Percentiles rank a stretch among this genome's conserved stretches.
Evolutionary conservation across 1,140 invertebrate genomes (phyloP).

Genomic region (Bombus consobrinus): DNA sequence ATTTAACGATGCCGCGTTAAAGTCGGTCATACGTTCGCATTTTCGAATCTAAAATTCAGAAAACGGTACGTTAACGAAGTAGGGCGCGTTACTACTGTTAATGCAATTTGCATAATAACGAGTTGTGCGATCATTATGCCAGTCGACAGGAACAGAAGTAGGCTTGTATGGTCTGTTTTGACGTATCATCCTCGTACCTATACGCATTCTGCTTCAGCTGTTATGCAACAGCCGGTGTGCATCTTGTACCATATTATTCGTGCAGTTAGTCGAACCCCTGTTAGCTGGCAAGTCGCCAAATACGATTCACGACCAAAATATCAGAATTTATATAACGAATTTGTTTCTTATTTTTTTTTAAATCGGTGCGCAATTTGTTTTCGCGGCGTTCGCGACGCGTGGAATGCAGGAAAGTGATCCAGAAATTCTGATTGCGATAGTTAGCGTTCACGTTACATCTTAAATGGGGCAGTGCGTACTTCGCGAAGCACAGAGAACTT

Average conservation of each 20-base stretch:
- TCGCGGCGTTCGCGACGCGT: background rate
- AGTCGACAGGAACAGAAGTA: constrained; percentile 35
- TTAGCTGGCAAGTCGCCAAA: constrained; percentile 76
- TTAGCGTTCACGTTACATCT: constrained; percentile 14
- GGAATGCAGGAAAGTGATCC: constrained; percentile 4
- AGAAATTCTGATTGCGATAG: background rate
- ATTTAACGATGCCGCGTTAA: background rate
- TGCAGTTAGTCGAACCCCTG: constrained; percentile 76
- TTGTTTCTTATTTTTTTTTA: background rate
- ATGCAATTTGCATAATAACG: constrained; percentile 71
- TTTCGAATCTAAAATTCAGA: background rate
- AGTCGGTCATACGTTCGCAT: background rate
- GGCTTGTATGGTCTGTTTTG: constrained; percentile 50
- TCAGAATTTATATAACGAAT: constrained; percentile 78
- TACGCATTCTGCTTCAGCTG: constrained; percentile 66
- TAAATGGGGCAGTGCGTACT: constrained; percentile 1
- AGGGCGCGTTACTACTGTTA: constrained; percentile 63
- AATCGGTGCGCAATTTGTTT: constrained; percentile 1
- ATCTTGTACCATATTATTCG: constrained; percentile 74
- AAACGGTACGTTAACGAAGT: constrained; percentile 47
- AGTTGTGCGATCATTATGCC: constrained; percentile 67
- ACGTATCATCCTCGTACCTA: constrained; percentile 58
- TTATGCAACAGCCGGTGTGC: constrained; percentile 76
- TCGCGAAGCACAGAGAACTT: background rate
- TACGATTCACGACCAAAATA: constrained; percentile 78